A percentile compares a stretch with the other conserved stretches of the same genome.
Conservation (phyloP, 2,797 vertebrate species). For the Betta splendens region DNA sequence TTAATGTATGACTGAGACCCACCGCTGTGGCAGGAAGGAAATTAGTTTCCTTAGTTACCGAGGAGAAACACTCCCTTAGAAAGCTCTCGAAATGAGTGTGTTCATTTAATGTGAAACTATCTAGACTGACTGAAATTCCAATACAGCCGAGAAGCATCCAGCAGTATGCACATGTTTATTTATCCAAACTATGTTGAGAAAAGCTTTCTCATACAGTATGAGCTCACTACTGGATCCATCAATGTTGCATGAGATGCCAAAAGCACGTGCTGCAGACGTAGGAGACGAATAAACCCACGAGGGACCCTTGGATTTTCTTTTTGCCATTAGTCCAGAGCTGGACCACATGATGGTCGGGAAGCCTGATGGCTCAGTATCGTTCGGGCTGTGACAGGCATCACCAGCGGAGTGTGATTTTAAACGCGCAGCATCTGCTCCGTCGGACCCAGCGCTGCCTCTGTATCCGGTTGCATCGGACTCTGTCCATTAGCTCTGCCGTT, state of each 20-base stretch:
- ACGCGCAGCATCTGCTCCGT: slow-evolving; percentile 9
- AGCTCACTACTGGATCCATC: slow-evolving; percentile 33
- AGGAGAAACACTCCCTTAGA: background rate
- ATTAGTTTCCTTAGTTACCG: background rate
- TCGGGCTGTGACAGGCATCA: slow-evolving; percentile 3
- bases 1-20: background rate
- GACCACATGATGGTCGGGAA: too few species aligned
- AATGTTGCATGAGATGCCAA: slow-evolving; percentile 41
- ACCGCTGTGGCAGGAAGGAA: background rate
- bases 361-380: too few species aligned
- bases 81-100: background rate
- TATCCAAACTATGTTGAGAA: background rate
- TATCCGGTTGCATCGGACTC: slow-evolving; percentile 45
- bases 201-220: slow-evolving; percentile 21
- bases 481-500: slow-evolving; percentile 51
- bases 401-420: slow-evolving; percentile 2
- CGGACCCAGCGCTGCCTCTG: slow-evolving; percentile 25
- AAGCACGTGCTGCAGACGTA: slow-evolving; percentile 11
- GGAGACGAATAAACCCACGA: too few species aligned
- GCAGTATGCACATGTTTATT: background rate
- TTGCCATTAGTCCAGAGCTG: too few species aligned
- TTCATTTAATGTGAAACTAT: slow-evolving; percentile 8
- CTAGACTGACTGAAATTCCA: background rate
- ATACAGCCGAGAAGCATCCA: background rate
- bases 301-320: too few species aligned